Evolutionary conservation across 2,113 vertebrate species (phyloP).

Genomic region (Sapajus apella): DNA sequence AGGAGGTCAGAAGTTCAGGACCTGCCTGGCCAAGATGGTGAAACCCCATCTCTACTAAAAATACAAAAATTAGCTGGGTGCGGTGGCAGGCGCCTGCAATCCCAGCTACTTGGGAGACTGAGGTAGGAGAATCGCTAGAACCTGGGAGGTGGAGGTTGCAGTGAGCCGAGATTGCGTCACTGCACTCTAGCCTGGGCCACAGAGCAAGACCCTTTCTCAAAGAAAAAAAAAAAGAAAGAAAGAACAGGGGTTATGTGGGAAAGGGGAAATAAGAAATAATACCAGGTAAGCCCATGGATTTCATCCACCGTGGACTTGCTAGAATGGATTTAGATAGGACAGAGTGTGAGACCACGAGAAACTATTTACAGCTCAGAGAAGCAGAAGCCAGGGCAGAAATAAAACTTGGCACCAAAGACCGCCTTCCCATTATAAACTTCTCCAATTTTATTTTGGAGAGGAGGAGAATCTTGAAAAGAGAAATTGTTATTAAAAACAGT

Average conservation of each 20-base stretch:
- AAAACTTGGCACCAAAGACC: not conserved
- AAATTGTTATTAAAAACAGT: not conserved
- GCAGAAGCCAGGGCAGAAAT: not conserved
- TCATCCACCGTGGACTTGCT: not conserved
- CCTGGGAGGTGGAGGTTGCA: too few species aligned
- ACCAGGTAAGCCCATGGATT: not conserved
- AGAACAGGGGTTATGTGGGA: not conserved
- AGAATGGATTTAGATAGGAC: not conserved
- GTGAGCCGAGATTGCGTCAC: too few species aligned
- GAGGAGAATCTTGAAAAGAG: not conserved
- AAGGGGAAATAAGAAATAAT: not conserved
- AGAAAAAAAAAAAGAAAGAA: too few species aligned
- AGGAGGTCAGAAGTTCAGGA: too few species aligned
- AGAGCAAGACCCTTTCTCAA: too few species aligned
- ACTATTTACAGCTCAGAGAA: not conserved
- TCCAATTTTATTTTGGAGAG: not conserved
- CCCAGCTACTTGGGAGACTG: too few species aligned
- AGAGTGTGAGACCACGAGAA: not conserved
- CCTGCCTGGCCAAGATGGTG: too few species aligned
- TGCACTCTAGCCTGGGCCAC: too few species aligned
- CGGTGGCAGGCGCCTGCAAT: too few species aligned
- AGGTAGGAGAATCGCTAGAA: too few species aligned
- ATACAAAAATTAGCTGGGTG: too few species aligned
- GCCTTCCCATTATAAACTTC: not conserved
- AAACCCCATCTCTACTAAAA: too few species aligned